Percentiles rank a stretch among this genome's conserved stretches.
phyloP scores from a whole-genome alignment of 2,888 invertebrate species.

The Latrodectus hesperus region DNA sequence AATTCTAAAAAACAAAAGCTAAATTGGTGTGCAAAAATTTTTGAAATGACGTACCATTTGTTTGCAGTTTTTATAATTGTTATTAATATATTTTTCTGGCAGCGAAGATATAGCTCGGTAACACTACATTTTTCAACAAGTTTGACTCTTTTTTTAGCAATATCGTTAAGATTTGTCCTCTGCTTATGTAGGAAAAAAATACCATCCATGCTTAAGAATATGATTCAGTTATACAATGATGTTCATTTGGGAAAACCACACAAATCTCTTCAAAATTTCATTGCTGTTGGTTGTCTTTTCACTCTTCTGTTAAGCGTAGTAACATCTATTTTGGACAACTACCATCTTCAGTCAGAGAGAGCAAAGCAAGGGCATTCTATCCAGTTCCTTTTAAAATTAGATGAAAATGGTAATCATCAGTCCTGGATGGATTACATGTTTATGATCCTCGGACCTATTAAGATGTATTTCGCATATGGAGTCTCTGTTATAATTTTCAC shows the following conservation, averaged over 20 bases:
- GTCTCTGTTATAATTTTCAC: constrained; percentile 51
- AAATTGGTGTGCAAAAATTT: constrained; percentile 20
- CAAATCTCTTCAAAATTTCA: constrained; percentile 22
- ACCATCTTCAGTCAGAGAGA: constrained; percentile 20
- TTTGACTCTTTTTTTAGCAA: constrained; percentile 43
- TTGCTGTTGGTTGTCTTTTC: constrained; percentile 19
- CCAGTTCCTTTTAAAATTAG: constrained; percentile 29
- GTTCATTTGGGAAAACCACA: constrained; percentile 22
- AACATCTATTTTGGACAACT: constrained; percentile 43
- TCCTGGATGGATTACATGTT: constrained; percentile 47
- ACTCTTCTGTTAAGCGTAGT: constrained; percentile 22
- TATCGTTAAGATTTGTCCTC: constrained; percentile 48
- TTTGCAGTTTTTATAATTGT: constrained; percentile 30
- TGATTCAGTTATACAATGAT: constrained; percentile 46
- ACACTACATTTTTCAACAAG: constrained; percentile 49
- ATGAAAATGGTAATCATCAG: constrained; percentile 22
- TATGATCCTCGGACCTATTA: constrained; percentile 30
- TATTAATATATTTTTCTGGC: constrained; percentile 60
- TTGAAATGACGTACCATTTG: constrained; percentile 36
- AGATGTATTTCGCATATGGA: constrained; percentile 59
- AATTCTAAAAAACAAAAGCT: constrained; percentile 25
- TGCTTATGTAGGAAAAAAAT: constrained; percentile 19
- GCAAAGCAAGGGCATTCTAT: constrained; percentile 54
- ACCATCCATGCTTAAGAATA: constrained; percentile 32
- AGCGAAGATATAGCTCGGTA: constrained; percentile 41